These are phyloP conservation scores for Drosophila kurseongensis DNA, from an alignment of 1,140 invertebrate genomes.

Conservation along the genomic window DNA sequence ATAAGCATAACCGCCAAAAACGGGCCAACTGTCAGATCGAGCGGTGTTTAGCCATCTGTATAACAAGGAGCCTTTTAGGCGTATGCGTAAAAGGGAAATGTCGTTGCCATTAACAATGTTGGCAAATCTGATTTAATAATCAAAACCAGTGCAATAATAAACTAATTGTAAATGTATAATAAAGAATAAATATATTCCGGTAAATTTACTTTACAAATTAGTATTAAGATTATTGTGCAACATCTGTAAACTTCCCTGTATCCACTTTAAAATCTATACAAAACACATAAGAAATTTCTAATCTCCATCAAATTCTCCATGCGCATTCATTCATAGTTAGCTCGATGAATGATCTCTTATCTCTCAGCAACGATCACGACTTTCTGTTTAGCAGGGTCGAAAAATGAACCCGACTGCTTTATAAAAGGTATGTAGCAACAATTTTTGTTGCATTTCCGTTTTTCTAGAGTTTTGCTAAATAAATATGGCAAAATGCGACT, in stretches of 20 bases:
- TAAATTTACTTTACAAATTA: no score
- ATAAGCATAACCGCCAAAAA: constrained; percentile 8
- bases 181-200: neutral
- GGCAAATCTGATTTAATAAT: neutral
- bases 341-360: constrained; percentile 31
- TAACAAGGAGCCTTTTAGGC: neutral
- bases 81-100: neutral
- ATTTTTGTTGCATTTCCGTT: constrained; percentile 39
- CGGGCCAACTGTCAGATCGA: constrained; percentile 5
- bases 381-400: neutral
- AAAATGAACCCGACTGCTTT: neutral
- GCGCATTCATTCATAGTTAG: constrained; percentile 5
- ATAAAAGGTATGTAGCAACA: constrained; percentile 16
- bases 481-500: constrained; percentile 11
- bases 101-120: neutral
- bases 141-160: no score
- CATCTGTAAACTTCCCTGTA: no score
- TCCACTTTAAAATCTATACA: neutral
- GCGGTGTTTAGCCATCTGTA: neutral
- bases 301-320: neutral
- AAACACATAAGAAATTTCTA: neutral
- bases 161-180: no score
- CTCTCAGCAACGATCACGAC: neutral
- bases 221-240: no score
- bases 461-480: constrained; percentile 2